Evolutionary conservation across 2,797 vertebrate species (phyloP).

Genomic region (Sebastes trivittatus): DNA sequence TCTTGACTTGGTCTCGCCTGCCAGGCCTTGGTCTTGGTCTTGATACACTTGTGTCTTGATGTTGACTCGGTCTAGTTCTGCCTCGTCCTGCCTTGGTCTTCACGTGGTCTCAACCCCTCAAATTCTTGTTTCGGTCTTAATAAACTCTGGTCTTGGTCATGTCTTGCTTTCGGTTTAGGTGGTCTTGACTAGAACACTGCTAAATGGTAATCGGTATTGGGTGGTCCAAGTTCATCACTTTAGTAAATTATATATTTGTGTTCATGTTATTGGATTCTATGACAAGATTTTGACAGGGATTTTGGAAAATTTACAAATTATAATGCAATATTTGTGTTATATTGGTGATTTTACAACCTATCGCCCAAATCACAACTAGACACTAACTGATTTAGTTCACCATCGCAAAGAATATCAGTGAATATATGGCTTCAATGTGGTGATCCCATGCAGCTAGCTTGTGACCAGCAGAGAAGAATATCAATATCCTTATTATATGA

Average conservation of each 20-base stretch:
- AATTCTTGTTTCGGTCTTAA: background rate
- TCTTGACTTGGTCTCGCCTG: too few relatives aligned
- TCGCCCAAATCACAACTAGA: background rate
- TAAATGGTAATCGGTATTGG: background rate
- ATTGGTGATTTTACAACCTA: background rate
- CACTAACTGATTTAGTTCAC: background rate
- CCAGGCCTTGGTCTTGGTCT: too few relatives aligned
- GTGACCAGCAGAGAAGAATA: background rate
- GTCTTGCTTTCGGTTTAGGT: background rate
- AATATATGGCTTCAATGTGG: background rate
- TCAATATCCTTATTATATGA: background rate
- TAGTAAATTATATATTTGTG: background rate
- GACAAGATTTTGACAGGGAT: background rate
- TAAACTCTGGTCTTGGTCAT: background rate
- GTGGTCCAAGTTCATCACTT: background rate
- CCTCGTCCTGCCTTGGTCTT: background rate
- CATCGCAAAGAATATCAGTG: background rate
- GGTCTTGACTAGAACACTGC: background rate
- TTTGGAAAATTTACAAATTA: background rate
- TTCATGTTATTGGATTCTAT: background rate
- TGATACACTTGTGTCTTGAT: background rate
- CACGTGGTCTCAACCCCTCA: background rate
- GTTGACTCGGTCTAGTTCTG: accelerated
- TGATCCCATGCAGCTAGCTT: background rate
- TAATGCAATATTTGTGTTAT: background rate